phyloP scores from a whole-genome alignment of 2,888 invertebrate species.

The Tenthredo amoena region DNA sequence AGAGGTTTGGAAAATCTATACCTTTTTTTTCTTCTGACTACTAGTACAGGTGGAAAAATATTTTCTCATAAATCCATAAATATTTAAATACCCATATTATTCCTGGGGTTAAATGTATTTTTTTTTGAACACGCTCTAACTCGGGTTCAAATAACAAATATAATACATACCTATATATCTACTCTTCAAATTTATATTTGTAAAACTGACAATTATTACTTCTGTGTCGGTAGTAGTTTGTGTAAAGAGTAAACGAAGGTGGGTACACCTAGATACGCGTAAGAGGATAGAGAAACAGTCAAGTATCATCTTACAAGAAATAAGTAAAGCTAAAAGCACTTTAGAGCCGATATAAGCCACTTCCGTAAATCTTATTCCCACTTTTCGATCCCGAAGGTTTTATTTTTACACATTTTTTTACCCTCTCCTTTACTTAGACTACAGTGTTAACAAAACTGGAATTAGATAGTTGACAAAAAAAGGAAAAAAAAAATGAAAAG shows the following conservation, averaged over 20 bases:
- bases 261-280: neutral
- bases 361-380: slow-evolving; percentile 23
- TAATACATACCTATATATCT: neutral
- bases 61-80: neutral
- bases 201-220: neutral
- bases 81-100: neutral
- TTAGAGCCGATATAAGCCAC: slow-evolving; percentile 19
- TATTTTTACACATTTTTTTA: neutral
- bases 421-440: neutral
- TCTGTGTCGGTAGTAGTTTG: neutral
- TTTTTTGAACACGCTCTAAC: neutral
- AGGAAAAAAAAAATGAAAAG: neutral
- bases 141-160: neutral
- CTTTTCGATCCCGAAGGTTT: neutral
- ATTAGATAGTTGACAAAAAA: neutral
- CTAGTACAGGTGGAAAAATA: neutral
- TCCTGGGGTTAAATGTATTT: neutral
- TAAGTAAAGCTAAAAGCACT: slow-evolving; percentile 42
- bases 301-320: slow-evolving; percentile 47
- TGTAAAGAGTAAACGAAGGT: neutral
- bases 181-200: neutral
- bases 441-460: slow-evolving; percentile 7
- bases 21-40: neutral
- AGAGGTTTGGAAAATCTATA: neutral
- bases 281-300: slow-evolving; percentile 37